Evolutionary conservation across 2,888 invertebrate genomes (phyloP), one percentile per base, ranked within the genome.

Genomic region (Drosophila longiperda): DNA sequence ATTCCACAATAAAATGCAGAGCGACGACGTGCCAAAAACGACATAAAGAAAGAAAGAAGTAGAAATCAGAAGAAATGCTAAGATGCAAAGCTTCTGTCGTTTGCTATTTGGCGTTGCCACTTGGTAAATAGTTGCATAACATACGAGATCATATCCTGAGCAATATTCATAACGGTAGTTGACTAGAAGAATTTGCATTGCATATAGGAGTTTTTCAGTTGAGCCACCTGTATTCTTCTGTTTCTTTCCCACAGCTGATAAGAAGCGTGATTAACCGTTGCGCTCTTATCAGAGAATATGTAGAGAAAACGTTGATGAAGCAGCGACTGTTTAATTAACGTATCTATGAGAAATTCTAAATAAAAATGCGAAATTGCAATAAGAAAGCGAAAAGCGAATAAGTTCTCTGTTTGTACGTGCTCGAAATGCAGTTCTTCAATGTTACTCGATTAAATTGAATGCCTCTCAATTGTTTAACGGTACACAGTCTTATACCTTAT

Each of bases 1-100:
- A 74, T 77, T 70, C 70, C 78, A 78, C 59, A 60, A 64, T 63
- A 61, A 63, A 66, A 53, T 74, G 63, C 77, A 77, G 70, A 65
- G 42, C 38, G 38, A 36, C 61, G 42, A 73, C 77, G 77, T 77
- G 77, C 66, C 70, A 70, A 77, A 77, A 62, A 53, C 59, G 32
- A 15, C 20, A 33, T 29, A 52, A 32, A 33, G n/a, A 23, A 52
- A 34, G 40, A 69, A 55, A 64, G 54, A 52, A 58, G 54, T 71
- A 12, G 42, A 50, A 69, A 59, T 55, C 32, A 26, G 32, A 61
- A 66, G 32, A 26, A 54, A 23, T 45, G 45, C 20, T 7, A 45
- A 45, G 40, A 58, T 55, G 54, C 52, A 49, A 73, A 57, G 61
- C 45, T 61, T 73, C 57, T 53, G 29, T 49, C 58, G 64, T 34